These are phyloP conservation scores for Falcaria lacertinaria DNA, from an alignment of 2,888 invertebrate species.

Conservation along the genomic window DNA sequence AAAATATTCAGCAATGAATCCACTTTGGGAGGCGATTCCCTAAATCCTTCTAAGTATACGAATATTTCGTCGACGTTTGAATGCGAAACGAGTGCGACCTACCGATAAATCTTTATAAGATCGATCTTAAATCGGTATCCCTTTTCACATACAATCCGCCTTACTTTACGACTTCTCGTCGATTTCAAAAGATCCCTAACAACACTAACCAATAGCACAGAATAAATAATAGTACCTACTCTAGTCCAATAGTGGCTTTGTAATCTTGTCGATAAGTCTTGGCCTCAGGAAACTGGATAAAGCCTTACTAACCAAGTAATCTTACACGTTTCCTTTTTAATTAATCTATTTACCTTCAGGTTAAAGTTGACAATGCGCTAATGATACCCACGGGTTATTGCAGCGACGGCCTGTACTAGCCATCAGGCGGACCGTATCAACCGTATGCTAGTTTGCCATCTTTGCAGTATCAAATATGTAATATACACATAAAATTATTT, in stretches of 20 bases:
- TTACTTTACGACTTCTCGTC: background rate
- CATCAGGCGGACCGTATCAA: no score
- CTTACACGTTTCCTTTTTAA: no score
- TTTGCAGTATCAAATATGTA: no score
- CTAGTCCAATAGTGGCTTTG: background rate
- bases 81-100: background rate
- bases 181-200: background rate
- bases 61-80: background rate
- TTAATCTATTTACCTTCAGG: no score
- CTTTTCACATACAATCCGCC: background rate
- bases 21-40: background rate
- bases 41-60: background rate
- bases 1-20: background rate
- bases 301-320: no score
- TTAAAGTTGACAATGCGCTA: no score
- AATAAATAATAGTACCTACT: no score
- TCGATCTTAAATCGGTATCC: background rate
- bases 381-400: no score
- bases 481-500: no score
- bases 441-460: no score
- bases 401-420: no score
- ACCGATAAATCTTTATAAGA: background rate
- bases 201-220: background rate
- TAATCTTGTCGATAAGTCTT: background rate
- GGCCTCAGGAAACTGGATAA: background rate